Conservation (phyloP, 2,797 vertebrate species). For the Pogonophryne albipinna region DNA sequence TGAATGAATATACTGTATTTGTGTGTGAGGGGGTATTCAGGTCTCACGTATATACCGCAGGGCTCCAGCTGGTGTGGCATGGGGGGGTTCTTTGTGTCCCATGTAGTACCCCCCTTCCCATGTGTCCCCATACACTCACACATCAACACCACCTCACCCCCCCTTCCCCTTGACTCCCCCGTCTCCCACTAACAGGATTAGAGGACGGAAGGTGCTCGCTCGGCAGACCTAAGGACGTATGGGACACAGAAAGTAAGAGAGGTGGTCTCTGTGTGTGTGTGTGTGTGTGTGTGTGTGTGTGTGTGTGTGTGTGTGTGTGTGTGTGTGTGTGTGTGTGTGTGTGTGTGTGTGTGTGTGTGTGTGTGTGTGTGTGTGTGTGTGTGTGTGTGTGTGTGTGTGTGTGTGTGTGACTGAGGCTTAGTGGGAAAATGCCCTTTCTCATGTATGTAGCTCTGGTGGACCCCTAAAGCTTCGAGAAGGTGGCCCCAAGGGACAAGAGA, state of each 20-base stretch:
- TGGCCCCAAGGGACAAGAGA: conserved; percentile 54
- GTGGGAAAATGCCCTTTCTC: conserved; percentile 41
- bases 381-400: too few species aligned
- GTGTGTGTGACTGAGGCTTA: conserved; percentile 31
- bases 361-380: too few species aligned
- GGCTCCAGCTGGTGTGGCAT: conserved; percentile 82
- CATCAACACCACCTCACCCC: conserved; percentile 10
- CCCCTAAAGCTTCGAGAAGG: conserved; percentile 55
- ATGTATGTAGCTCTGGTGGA: conserved; percentile 52
- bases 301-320: conserved; percentile 1
- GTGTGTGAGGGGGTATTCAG: conserved; percentile 46
- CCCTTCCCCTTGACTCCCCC: conserved; percentile 35
- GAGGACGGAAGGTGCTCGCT: conserved; percentile 67
- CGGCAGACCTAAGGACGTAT: conserved; percentile 65
- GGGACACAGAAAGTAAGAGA: conserved; percentile 31
- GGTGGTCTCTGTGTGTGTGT: conserved; percentile 31
- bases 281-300: conserved; percentile 40
- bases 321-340: conserved; percentile 18
- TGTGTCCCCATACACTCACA: conserved; percentile 5
- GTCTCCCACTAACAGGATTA: conserved; percentile 86
- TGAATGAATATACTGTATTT: conserved; percentile 50
- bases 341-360: too few species aligned
- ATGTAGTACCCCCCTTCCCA: conserved; percentile 38
- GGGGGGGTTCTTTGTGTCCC: conserved; percentile 78
- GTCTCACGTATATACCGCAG: conserved; percentile 54